Evolutionary conservation across 53 echinoderm and acorn worm species (phyloP).

Genomic region (Pentamera pediparva): DNA sequence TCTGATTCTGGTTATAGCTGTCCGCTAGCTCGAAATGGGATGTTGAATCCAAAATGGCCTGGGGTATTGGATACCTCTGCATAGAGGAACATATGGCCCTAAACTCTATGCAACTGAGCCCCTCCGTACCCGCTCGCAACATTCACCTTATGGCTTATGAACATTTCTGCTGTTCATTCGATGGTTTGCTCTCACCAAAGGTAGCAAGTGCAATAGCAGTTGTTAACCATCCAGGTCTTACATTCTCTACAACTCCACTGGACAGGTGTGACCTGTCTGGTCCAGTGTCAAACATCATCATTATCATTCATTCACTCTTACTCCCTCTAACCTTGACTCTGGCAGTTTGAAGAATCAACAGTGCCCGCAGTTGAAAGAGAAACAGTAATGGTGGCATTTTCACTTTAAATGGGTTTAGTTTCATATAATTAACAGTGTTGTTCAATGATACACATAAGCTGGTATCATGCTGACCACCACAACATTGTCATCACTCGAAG

Average conservation of each 20-base stretch:
- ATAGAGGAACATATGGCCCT: slow-evolving; percentile 21
- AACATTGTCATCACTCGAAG: too few relatives aligned
- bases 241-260: slow-evolving; percentile 13
- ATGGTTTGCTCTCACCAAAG: slow-evolving; percentile 28
- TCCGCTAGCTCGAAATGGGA: slow-evolving; percentile 17
- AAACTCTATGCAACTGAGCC: not conserved
- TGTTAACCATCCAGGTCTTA: slow-evolving; percentile 22
- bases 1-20: not conserved
- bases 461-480: too few relatives aligned
- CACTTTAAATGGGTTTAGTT: not conserved
- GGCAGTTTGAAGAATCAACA: slow-evolving; percentile 26
- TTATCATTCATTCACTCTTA: not conserved
- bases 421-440: too few relatives aligned
- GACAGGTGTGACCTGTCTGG: slow-evolving; percentile 20
- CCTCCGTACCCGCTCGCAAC: slow-evolving; percentile 20
- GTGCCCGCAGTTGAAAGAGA: not conserved
- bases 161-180: not conserved
- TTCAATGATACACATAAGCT: too few relatives aligned
- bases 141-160: too few relatives aligned
- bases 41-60: slow-evolving; percentile 2
- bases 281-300: slow-evolving; percentile 29
- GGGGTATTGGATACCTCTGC: not conserved
- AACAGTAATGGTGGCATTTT: not conserved
- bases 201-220: slow-evolving; percentile 20
- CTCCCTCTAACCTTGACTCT: slow-evolving; percentile 12